These are phyloP conservation scores for Amazona vittata DNA, from an alignment of 2,113 vertebrate species.

Conservation along the genomic window DNA sequence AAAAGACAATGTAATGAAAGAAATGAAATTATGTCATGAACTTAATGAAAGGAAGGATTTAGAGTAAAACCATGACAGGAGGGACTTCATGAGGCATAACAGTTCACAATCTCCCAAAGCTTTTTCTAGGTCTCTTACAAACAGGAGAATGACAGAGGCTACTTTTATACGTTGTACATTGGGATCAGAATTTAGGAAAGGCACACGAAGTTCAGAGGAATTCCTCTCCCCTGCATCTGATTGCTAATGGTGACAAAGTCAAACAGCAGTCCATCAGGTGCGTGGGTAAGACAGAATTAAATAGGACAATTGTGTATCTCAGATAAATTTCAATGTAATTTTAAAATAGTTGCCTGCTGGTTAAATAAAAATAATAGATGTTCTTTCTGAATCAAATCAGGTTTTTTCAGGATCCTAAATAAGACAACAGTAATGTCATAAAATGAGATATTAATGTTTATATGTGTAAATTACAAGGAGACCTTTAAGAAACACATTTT, in stretches of 20 bases:
- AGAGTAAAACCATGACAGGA: background rate
- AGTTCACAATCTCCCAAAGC: background rate
- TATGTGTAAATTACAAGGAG: rapidly evolving
- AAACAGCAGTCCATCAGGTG: background rate
- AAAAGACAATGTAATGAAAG: background rate
- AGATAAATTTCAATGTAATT: background rate
- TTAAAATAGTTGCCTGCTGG: background rate
- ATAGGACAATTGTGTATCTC: background rate
- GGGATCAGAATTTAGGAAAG: background rate
- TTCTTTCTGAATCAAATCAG: background rate
- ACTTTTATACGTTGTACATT: rapidly evolving
- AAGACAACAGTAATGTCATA: background rate
- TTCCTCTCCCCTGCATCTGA: background rate
- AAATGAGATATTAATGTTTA: background rate
- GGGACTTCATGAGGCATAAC: background rate
- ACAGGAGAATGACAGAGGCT: background rate
- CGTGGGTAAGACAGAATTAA: background rate
- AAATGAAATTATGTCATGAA: background rate
- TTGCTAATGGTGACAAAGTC: background rate
- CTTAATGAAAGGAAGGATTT: background rate
- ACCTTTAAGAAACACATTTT: background rate
- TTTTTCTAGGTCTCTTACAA: background rate
- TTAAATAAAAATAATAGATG: background rate
- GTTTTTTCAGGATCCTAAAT: background rate
- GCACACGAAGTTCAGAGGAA: background rate